Conservation (phyloP, 2,113 vertebrate species). For the Grallaria varia region DNA sequence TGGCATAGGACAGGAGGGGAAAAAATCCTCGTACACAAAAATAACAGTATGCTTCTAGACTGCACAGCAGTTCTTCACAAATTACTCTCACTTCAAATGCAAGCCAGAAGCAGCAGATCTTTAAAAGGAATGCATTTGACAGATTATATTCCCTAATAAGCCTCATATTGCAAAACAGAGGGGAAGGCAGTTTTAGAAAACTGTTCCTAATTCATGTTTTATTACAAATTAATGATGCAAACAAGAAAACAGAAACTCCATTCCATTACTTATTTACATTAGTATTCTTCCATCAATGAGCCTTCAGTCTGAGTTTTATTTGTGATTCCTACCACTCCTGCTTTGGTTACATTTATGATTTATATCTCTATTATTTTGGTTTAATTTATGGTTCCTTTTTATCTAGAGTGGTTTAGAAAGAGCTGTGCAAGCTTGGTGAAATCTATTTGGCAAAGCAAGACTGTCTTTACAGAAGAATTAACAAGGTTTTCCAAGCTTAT, state of each 20-base stretch:
- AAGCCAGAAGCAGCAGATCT: constrained; percentile 1
- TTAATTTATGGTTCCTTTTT: not conserved
- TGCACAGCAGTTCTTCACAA: not conserved
- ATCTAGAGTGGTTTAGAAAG: not conserved
- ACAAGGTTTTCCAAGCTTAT: constrained; percentile 9
- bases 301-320: not conserved
- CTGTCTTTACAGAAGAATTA: not conserved
- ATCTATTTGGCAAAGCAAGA: not conserved
- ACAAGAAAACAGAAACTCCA: constrained; percentile 16
- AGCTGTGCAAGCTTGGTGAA: not conserved
- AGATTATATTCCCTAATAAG: constrained; percentile 18
- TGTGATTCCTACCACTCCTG: not conserved
- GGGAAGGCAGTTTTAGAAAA: not conserved
- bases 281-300: not conserved
- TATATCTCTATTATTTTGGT: not conserved
- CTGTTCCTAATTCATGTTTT: constrained; percentile 22
- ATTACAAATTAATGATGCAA: constrained; percentile 35
- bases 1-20: not conserved
- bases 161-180: constrained; percentile 16
- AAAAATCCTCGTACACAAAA: not conserved
- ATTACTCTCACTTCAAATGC: constrained; percentile 10
- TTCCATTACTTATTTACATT: constrained; percentile 1
- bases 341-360: not conserved
- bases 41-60: not conserved
- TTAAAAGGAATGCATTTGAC: constrained; percentile 14